Evolutionary conservation across 2,888 invertebrate species (phyloP).

Genomic region (Orthosia cruda): DNA sequence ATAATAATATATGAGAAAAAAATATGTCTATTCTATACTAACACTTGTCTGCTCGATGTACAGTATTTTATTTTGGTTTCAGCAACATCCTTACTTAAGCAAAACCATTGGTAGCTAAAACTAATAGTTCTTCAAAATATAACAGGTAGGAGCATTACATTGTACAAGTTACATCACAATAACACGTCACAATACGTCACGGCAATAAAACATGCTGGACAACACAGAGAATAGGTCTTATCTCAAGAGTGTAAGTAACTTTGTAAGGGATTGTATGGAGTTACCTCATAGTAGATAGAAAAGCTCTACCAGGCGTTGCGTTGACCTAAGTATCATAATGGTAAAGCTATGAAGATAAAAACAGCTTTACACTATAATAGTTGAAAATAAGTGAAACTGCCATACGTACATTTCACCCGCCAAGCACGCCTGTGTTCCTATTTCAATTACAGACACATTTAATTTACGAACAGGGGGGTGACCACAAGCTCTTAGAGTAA

Average conservation of each 20-base stretch:
- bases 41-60: too few relatives aligned
- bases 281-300: conserved; percentile 16
- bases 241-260: conserved; percentile 15
- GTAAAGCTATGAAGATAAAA: background rate
- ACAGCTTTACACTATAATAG: background rate
- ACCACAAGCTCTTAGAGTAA: too few relatives aligned
- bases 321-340: too few relatives aligned
- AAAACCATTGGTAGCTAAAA: background rate
- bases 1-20: too few relatives aligned
- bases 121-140: background rate
- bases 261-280: conserved; percentile 29
- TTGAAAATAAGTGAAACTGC: too few relatives aligned
- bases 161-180: conserved; percentile 50
- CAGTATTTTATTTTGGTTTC: too few relatives aligned
- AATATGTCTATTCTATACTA: too few relatives aligned
- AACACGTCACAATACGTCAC: conserved; percentile 5
- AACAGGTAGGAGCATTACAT: conserved; percentile 12
- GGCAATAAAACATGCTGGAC: conserved; percentile 25
- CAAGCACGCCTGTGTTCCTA: background rate
- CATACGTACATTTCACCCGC: background rate
- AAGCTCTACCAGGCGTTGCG: background rate
- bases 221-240: conserved; percentile 14
- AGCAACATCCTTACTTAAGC: too few relatives aligned
- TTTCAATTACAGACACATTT: background rate
- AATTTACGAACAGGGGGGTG: too few relatives aligned